Conservation (phyloP, 2,113 vertebrate genomes). For the Tylochromis polylepis region DNA sequence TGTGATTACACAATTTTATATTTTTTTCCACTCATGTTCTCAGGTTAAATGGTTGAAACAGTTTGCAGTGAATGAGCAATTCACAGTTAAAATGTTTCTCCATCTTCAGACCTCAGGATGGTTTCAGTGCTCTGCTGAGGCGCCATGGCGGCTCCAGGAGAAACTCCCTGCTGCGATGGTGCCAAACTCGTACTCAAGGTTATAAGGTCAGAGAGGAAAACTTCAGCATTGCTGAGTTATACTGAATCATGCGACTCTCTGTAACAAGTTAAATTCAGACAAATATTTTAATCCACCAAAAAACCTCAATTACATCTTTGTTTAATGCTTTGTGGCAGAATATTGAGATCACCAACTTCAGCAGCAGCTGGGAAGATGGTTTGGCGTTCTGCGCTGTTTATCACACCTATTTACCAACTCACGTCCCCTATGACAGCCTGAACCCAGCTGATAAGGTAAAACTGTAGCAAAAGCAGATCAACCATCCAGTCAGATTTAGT, state of each 20-base stretch:
- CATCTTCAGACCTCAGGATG: constrained; percentile 57
- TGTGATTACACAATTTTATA: not conserved
- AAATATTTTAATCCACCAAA: not conserved
- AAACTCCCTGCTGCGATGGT: constrained; percentile 73
- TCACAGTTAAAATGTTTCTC: not conserved
- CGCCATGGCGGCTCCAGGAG: constrained; percentile 72
- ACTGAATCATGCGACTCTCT: not conserved
- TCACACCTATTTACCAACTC: constrained; percentile 68
- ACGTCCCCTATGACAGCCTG: constrained; percentile 61
- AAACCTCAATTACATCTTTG: not conserved
- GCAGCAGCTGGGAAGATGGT: constrained; percentile 75
- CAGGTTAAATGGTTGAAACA: not conserved
- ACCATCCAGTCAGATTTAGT: too few species aligned
- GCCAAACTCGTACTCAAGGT: constrained; percentile 67
- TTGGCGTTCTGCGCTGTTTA: constrained; percentile 73
- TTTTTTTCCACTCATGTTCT: not conserved
- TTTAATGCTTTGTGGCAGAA: constrained; percentile 50
- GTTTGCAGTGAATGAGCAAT: not conserved
- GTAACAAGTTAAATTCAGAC: not conserved
- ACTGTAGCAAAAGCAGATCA: not conserved
- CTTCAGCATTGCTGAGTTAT: not conserved
- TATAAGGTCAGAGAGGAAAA: constrained; percentile 61
- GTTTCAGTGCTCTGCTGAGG: constrained; percentile 64
- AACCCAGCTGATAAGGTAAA: constrained; percentile 58
- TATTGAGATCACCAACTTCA: constrained; percentile 77